Base-by-base conservation (phyloP, 2,113 vertebrate genomes). In the Paramormyrops kingsleyae region DNA sequence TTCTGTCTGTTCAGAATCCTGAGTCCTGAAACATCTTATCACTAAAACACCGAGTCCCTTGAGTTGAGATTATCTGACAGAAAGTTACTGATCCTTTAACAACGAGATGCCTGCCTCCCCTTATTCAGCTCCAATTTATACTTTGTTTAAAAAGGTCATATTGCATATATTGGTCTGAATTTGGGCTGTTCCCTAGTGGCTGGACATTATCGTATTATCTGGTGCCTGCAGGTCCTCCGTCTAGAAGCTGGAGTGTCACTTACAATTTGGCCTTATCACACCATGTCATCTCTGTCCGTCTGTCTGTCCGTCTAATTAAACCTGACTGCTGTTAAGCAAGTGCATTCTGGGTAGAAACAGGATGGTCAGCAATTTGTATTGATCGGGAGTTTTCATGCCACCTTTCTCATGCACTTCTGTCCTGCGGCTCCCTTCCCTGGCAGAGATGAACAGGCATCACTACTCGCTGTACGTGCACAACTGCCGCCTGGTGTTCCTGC, bases 361-460 rank as follows among this genome's bases (percentile, higher is more conserved):
- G 21, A 46, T 19, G 80, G 4, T 35, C 13, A 52, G 24, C 35
- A n/a, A 49, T 59, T 24, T 27, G 59, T 5, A 44, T 2, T 5
- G 46, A 77, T 56, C 0, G 15, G 44, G 31, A 19, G 7, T 24
- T 39, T 50, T 47, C 47, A 27, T 52, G 84, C 21, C 5, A 0
- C 47, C n/a, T 50, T 15, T 27, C 15, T 3, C 15, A 46, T 70
- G 31, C n/a, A 70, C 17, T 35, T 84, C 35, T 90, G 17, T 24
- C 9, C 19, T 56, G 53, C 5, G 53, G 53, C 17, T 83, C 10
- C 44, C 49, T 91, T 77, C 90, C 44, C 89, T 0, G 39, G 39
- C 95, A 99, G 99, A 98, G 8, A 98, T 98, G 98, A 99, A 97
- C 94, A 96, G 98, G 62, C 99, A 99, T 92, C 98, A 98, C 92